Percentiles rank a stretch among this genome's conserved stretches.
phyloP scores from a whole-genome alignment of 2,113 vertebrate genomes.

The Poicephalus gulielmi region DNA sequence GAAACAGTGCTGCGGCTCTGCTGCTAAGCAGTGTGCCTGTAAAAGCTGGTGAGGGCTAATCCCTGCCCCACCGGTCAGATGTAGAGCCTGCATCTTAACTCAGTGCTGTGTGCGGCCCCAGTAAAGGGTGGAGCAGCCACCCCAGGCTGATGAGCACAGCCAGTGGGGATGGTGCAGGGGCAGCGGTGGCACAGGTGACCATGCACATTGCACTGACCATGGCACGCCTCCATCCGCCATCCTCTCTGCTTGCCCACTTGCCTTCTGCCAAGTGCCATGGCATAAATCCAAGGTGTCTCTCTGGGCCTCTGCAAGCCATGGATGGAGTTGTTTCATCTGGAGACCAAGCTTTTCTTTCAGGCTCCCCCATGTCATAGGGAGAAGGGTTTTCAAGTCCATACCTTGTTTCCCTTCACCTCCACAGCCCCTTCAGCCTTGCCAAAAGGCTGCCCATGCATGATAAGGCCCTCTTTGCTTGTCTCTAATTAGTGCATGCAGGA shows the following conservation, averaged over 20 bases:
- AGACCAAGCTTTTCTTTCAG: not conserved
- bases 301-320: not conserved
- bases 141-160: not conserved
- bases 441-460: not conserved
- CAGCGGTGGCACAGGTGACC: not conserved
- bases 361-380: not conserved
- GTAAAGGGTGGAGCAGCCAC: not conserved
- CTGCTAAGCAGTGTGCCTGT: not conserved
- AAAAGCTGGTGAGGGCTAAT: not conserved
- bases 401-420: not conserved
- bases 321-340: not conserved
- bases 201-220: accelerated
- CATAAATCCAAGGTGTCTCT: not conserved
- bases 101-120: not conserved
- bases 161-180: not conserved
- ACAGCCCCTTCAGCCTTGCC: not conserved
- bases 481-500: not conserved
- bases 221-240: not conserved
- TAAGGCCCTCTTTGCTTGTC: not conserved
- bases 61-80: accelerated
- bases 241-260: too few species aligned
- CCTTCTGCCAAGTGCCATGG: not conserved
- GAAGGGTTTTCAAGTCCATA: not conserved
- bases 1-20: not conserved
- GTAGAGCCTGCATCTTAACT: not conserved